Conservation (phyloP, 2,888 invertebrate species). For the Agrochola lychnidis region DNA sequence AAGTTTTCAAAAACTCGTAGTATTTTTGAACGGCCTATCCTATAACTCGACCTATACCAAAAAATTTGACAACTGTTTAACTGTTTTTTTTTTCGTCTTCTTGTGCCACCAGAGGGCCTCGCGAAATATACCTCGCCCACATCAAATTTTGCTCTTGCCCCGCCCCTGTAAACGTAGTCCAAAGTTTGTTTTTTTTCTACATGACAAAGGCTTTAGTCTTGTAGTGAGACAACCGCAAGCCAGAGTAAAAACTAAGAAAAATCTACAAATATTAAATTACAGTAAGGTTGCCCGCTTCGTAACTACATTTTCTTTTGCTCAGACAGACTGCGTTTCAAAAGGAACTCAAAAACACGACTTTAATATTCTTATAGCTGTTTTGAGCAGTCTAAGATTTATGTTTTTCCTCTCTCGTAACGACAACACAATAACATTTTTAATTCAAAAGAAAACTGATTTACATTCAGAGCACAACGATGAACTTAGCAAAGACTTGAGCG, state of each 20-base stretch:
- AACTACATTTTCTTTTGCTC: conserved; percentile 3
- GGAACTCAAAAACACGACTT: not conserved
- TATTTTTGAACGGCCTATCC: no score
- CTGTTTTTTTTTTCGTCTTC: no score
- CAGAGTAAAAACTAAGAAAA: not conserved
- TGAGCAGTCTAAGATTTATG: conserved; percentile 20
- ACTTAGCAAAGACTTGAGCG: conserved; percentile 27
- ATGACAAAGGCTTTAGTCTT: not conserved
- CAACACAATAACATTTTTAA: conserved; percentile 36
- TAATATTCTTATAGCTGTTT: conserved; percentile 13
- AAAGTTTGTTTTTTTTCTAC: conserved; percentile 17
- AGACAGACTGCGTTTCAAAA: not conserved
- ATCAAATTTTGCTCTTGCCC: no score
- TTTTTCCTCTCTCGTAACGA: conserved; percentile 6
- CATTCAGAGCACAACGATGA: conserved; percentile 35
- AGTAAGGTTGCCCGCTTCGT: not conserved
- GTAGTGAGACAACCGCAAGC: not conserved
- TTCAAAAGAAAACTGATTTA: conserved; percentile 37
- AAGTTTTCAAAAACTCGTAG: no score
- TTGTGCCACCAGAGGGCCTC: no score
- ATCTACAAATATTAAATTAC: conserved; percentile 1
- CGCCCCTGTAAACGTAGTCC: no score
- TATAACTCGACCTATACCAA: no score
- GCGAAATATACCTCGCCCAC: no score
- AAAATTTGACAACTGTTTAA: no score